Percentiles rank a stretch among this genome's conserved stretches.
phyloP scores from a whole-genome alignment of 1,140 invertebrate species.

The Drosophila nebulosa region DNA sequence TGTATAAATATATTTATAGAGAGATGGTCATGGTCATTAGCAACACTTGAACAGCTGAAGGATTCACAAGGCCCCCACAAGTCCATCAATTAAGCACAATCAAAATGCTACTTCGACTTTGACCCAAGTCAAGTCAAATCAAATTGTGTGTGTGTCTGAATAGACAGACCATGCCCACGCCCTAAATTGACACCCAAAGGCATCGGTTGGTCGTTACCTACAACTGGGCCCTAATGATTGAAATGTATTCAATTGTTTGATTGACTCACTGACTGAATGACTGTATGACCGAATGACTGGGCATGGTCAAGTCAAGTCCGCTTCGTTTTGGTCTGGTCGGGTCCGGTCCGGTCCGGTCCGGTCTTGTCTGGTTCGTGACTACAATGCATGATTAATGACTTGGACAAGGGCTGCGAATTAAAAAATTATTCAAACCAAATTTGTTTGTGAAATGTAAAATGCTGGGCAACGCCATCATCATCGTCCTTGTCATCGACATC shows the following conservation, averaged over 20 bases:
- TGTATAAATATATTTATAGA: background rate
- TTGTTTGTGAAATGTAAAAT: conserved; percentile 37
- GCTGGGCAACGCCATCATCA: conserved; percentile 16
- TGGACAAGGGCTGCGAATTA: conserved; percentile 53
- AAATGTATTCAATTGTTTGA: conserved; percentile 77
- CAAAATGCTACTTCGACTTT: conserved; percentile 26
- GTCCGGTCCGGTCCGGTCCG: background rate
- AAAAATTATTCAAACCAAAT: conserved; percentile 66
- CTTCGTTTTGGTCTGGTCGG: conserved; percentile 4
- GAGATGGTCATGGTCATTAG: conserved; percentile 12
- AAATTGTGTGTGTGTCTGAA: conserved; percentile 49
- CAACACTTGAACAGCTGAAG: conserved; percentile 19
- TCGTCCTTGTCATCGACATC: conserved; percentile 40
- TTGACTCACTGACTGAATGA: conserved; percentile 53
- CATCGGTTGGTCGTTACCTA: background rate
- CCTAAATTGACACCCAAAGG: background rate
- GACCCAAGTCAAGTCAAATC: conserved; percentile 55
- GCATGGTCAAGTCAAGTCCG: conserved; percentile 14
- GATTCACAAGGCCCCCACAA: conserved; percentile 26
- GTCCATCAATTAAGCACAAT: conserved; percentile 51
- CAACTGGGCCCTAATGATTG: conserved; percentile 54
- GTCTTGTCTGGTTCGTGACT: conserved; percentile 19
- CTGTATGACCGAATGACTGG: conserved; percentile 31
- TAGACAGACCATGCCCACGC: conserved; percentile 12
- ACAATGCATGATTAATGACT: conserved; percentile 74